Conservation (phyloP, 2,797 vertebrate genomes). For the Stomatorhinus walkeri region DNA sequence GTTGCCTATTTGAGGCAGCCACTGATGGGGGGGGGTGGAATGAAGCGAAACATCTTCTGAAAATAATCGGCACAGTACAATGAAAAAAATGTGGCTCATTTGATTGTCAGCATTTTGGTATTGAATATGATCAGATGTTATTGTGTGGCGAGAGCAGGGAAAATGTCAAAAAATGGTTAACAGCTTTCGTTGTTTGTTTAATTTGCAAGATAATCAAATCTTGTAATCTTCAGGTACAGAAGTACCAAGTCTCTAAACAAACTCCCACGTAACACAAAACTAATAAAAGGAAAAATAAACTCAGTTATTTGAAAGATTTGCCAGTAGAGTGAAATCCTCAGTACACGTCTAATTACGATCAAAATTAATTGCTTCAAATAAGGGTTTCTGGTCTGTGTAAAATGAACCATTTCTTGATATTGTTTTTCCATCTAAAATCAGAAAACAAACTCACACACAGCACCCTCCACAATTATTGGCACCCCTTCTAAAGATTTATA, state of each 20-base stretch:
- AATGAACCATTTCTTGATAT: not conserved
- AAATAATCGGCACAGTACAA: not conserved
- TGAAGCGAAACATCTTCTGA: not conserved
- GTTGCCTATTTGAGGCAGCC: not conserved
- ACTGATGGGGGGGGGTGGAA: not conserved
- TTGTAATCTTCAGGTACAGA: not conserved
- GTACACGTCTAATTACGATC: not conserved
- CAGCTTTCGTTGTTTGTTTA: not conserved
- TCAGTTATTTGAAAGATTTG: not conserved
- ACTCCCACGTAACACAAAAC: not conserved
- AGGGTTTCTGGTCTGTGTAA: not conserved
- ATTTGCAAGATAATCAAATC: not conserved
- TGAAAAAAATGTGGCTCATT: not conserved
- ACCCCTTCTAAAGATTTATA: not conserved
- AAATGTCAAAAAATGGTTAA: not conserved
- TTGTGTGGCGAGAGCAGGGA: not conserved
- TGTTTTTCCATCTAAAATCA: not conserved
- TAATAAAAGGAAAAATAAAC: not conserved
- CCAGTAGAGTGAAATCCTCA: not conserved
- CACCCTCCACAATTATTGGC: not conserved
- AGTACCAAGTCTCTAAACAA: not conserved
- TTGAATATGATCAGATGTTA: not conserved
- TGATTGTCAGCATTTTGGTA: not conserved
- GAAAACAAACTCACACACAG: not conserved
- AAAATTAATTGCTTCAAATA: not conserved